Base-by-base conservation (phyloP, 2,888 invertebrate species). In the Rhorus exstirpatorius region DNA sequence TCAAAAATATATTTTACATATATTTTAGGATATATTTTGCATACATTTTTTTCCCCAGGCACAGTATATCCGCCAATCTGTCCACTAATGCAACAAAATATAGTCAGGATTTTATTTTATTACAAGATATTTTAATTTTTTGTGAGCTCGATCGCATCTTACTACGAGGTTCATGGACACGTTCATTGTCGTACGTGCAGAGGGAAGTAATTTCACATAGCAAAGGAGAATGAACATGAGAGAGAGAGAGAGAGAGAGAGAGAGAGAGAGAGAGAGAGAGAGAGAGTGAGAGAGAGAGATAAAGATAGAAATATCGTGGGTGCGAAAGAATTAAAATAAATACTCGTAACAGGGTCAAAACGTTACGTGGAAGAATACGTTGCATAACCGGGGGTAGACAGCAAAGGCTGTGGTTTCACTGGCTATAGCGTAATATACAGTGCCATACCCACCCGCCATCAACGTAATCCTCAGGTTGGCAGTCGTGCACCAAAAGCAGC, bases 301-400 rank as follows among this genome's bases (percentile, higher is more conserved):
- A n/a, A n/a, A n/a, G n/a, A n/a, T n/a, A n/a, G n/a, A n/a, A n/a
- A n/a, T n/a, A n/a, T n/a, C n/a, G n/a, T n/a, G n/a, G n/a, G n/a
- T n/a, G n/a, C n/a, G n/a, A n/a, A n/a, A n/a, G n/a, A n/a, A n/a
- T n/a, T n/a, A 61, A 70, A 44, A 72, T 61, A 76, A 79, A 74
- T 63, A 60, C 35, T 60, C 24, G 63, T 80, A 85, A 85, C 83
- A 84, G 84, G 84, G 86, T 86, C 80, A 68, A 83, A 86, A 85
- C 85, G 83, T 84, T 85, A 84, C 68, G 72, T 44, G 79, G 65
- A 53, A 58, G 77, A 79, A 49, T 60, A 10, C 35, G 61, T 86
- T 86, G 80, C 83, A 79, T 83, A 86, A 86, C 65, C 53, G 80
- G 51, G 60, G 72, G 53, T 14, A 63, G 77, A 41, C 58, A n/a